Evolutionary conservation across 2,113 vertebrate species (phyloP).

Genomic region (Polypterus bichir): DNA sequence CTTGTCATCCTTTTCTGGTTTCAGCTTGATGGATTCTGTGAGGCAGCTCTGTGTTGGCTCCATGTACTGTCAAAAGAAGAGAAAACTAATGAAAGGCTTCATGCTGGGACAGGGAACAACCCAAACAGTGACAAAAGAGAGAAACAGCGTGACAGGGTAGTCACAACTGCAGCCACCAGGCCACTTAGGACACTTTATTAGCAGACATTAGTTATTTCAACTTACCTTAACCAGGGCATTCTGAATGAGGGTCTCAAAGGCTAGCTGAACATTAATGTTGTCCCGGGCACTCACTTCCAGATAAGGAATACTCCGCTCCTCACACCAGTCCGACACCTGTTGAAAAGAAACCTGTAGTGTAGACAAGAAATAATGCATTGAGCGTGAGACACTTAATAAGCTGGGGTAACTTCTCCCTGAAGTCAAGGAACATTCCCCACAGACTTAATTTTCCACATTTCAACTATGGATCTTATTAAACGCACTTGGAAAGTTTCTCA

Average conservation of each 20-base stretch:
- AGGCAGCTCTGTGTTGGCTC: constrained; percentile 44
- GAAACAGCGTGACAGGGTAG: neutral
- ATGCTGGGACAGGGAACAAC: neutral
- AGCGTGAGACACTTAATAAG: too few relatives aligned
- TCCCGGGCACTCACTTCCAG: constrained; percentile 67
- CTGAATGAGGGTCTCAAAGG: constrained; percentile 51
- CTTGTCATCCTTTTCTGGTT: constrained; percentile 26
- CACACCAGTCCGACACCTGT: constrained; percentile 46
- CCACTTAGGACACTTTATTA: neutral
- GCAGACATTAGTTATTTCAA: neutral
- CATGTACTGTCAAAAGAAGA: constrained; percentile 35
- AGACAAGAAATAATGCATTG: neutral
- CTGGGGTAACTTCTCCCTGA: too few relatives aligned
- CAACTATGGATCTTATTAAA: too few relatives aligned
- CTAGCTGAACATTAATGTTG: constrained; percentile 51
- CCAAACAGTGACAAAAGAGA: neutral
- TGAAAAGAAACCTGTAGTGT: constrained; percentile 39
- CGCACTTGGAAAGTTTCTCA: too few relatives aligned
- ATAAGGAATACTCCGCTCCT: constrained; percentile 52
- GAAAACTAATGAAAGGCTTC: neutral
- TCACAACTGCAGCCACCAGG: neutral
- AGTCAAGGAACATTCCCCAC: too few relatives aligned
- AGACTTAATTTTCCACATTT: too few relatives aligned
- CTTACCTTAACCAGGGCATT: constrained; percentile 51
- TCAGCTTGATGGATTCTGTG: constrained; percentile 57